phyloP scores from a whole-genome alignment of 92 coral and sea anemone species.

The Phenganax marumi region DNA sequence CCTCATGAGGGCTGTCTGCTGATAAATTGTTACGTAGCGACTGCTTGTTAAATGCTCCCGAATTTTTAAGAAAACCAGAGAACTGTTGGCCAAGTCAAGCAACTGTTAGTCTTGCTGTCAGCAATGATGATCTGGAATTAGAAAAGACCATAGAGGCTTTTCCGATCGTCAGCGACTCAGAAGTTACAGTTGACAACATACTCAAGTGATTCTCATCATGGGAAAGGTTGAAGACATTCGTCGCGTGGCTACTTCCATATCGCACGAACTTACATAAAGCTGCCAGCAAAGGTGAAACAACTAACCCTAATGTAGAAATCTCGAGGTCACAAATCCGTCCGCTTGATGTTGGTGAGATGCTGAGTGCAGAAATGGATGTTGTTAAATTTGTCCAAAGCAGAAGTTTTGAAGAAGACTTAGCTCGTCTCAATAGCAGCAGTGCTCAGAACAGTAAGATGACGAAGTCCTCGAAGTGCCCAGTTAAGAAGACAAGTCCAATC shows the following conservation, averaged over 20 bases:
- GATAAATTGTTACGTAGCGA: constrained; percentile 34
- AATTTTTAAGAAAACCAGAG: constrained; percentile 24
- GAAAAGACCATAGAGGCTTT: constrained; percentile 22
- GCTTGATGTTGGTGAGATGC: constrained; percentile 23
- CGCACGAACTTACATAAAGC: constrained; percentile 17
- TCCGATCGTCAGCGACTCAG: not conserved
- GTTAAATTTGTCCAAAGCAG: constrained; percentile 4
- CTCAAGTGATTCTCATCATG: constrained; percentile 32
- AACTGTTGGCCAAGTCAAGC: constrained; percentile 17
- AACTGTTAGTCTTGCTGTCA: not conserved
- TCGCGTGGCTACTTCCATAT: constrained; percentile 49
- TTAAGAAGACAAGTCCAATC: constrained; percentile 38
- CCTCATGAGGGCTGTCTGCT: constrained; percentile 47
- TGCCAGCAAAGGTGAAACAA: not conserved
- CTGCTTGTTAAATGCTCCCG: constrained; percentile 50
- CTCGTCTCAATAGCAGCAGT: not conserved
- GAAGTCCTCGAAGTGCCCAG: not conserved
- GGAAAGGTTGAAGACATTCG: constrained; percentile 19
- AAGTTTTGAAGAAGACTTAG: constrained; percentile 32
- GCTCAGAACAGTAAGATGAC: too few species aligned
- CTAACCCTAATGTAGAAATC: not conserved
- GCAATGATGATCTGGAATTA: constrained; percentile 51
- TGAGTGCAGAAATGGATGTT: constrained; percentile 40
- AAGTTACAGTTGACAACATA: not conserved
- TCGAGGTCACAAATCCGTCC: constrained; percentile 1